These are phyloP conservation scores for Drosophila orena DNA, from an alignment of 1,140 invertebrate genomes.

Conservation along the genomic window DNA sequence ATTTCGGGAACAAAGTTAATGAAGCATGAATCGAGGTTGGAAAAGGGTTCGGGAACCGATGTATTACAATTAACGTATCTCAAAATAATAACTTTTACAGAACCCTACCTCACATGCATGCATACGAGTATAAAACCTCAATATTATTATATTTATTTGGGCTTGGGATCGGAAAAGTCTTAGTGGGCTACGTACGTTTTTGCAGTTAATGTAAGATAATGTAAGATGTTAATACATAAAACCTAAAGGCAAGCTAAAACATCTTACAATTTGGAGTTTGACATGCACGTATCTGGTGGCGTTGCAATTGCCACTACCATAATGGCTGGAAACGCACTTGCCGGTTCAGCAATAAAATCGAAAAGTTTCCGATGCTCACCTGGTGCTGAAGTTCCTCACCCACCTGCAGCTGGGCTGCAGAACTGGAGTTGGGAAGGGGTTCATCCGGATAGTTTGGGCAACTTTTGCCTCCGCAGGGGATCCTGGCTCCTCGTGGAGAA, in stretches of 20 bases:
- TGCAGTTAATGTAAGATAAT: background rate
- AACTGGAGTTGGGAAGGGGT: conserved; percentile 52
- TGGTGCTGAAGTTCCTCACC: conserved; percentile 35
- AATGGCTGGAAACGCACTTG: conserved; percentile 33
- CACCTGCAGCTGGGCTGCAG: conserved; percentile 26
- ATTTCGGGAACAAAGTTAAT: conserved; percentile 49
- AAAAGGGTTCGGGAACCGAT: background rate
- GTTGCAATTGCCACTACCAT: conserved; percentile 24
- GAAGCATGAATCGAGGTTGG: conserved; percentile 36
- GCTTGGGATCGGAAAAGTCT: background rate
- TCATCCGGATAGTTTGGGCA: conserved; percentile 71
- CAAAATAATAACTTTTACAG: background rate
- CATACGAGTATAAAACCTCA: background rate
- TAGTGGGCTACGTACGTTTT: too few species aligned
- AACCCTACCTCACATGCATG: background rate
- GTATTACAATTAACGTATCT: conserved; percentile 20
- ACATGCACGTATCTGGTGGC: conserved; percentile 14
- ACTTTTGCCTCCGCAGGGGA: conserved; percentile 67
- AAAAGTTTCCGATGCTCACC: conserved; percentile 70
- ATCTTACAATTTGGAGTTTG: conserved; percentile 6
- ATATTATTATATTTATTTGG: background rate
- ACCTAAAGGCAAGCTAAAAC: conserved; percentile 2
- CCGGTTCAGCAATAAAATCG: conserved; percentile 70
- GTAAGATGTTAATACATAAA: background rate
- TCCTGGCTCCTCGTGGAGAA: conserved; percentile 30